phyloP scores from a whole-genome alignment of 2,113 vertebrate genomes.

The Eptatretus burgeri region DNA sequence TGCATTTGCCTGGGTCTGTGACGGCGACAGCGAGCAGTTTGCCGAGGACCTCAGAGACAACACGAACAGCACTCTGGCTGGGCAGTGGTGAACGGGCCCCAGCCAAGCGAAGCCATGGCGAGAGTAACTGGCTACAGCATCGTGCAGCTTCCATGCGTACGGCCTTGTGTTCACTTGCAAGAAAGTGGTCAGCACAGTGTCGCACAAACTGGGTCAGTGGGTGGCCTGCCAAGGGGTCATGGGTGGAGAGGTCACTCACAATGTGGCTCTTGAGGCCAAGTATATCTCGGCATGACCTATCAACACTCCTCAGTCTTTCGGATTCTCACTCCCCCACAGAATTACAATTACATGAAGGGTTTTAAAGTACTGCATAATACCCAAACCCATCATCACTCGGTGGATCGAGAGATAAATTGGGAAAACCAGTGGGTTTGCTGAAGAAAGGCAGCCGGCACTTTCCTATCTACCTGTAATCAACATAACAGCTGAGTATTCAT shows the following conservation, averaged over 20 bases:
- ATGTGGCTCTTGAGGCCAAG: too few species aligned
- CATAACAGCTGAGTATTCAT: too few species aligned
- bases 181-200: conserved; percentile 82
- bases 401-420: too few species aligned
- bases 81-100: conserved; percentile 64
- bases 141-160: conserved; percentile 84
- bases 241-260: background rate
- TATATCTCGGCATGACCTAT: too few species aligned
- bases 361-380: too few species aligned
- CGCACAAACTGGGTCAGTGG: conserved; percentile 97
- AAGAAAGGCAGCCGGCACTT: too few species aligned
- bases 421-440: too few species aligned
- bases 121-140: conserved; percentile 72
- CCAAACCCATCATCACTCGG: too few species aligned
- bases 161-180: conserved; percentile 94
- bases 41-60: conserved; percentile 86
- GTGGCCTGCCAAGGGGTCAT: conserved; percentile 29
- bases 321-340: too few species aligned
- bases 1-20: conserved; percentile 56
- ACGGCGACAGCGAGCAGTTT: conserved; percentile 88
- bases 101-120: conserved; percentile 70
- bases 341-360: too few species aligned
- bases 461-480: too few species aligned
- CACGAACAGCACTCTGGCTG: conserved; percentile 85
- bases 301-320: too few species aligned